Base-by-base conservation (phyloP, 2,888 invertebrate species). In the Caenorhabditis sp. region DNA sequence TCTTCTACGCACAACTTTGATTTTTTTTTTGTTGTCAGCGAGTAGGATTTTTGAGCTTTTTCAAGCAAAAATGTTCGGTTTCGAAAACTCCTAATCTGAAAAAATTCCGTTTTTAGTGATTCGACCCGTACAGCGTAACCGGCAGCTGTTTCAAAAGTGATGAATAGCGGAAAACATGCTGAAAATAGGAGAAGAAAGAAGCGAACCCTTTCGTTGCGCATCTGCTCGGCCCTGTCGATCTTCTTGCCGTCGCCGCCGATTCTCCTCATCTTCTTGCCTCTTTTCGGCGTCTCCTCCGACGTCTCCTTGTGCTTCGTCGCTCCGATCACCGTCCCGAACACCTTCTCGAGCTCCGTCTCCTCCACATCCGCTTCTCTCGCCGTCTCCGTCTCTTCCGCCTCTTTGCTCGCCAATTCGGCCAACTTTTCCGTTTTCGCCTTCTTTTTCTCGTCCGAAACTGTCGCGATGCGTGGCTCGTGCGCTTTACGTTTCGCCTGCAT, bases 401-500 rank as follows among this genome's bases (percentile, higher is more conserved):
- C 74, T 22, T 72, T 55, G 0, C 35, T 48, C 35, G 43, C 53
- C 58, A 46, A 24, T 11, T 43, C 50, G 1, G 32, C 48, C 22
- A 27, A 8, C 27, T 15, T 35, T 46, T 32, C 72, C 50, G 61
- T 68, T 46, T 71, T 65, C 30, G 62, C 58, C 26, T 65, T 71
- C 35, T 48, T 24, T 32, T 80, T 82, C 65, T 80, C 74, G 53
- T 82, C 82, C 13, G 52, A 46, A 24, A 72, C 71, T 37, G 55
- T 58, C n/a, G 52, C 93, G 91, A 91, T 90, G 11, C 89, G 86
- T 3, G 50, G 46, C 50, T 82, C 78, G 41, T 82, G 82, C 3
- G 59, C 72, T 52, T 74, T 78, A 53, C 97, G 92, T 90, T 95
- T 96, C 11, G 92, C 92, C 89, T 95, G 94, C 96, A 98, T 98